Evolutionary conservation across 1,140 invertebrate species (phyloP).

Genomic region (Hypothenemus hampei): DNA sequence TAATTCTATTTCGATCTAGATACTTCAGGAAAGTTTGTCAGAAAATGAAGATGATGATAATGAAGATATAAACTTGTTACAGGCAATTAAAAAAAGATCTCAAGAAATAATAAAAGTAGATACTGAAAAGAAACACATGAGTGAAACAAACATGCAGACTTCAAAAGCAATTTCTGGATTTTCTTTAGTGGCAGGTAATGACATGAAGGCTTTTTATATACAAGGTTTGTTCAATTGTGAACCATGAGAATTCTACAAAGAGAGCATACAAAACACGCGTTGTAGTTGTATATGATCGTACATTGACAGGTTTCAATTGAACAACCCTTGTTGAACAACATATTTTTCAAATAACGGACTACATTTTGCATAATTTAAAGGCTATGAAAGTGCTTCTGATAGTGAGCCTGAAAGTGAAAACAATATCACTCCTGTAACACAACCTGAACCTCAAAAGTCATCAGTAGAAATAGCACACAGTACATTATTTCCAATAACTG

Average conservation of each 20-base stretch:
- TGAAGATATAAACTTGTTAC: constrained; percentile 45
- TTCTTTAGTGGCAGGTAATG: constrained; percentile 55
- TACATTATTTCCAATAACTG: constrained; percentile 48
- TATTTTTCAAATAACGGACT: background rate
- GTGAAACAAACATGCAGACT: constrained; percentile 18
- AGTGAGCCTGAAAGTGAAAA: constrained; percentile 51
- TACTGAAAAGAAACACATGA: constrained; percentile 16
- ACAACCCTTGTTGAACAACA: too few species aligned
- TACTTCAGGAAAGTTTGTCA: background rate
- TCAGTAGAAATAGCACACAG: constrained; percentile 30
- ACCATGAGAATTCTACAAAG: too few species aligned
- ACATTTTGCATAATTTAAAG: background rate
- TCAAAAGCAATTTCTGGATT: constrained; percentile 37
- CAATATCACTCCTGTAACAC: constrained; percentile 26
- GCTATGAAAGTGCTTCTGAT: constrained; percentile 35
- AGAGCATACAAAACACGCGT: too few species aligned
- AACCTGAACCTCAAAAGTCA: background rate
- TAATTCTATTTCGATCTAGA: background rate
- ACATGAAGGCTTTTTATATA: background rate
- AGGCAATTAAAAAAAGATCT: constrained; percentile 45
- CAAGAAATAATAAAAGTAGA: constrained; percentile 46
- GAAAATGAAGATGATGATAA: constrained; percentile 34
- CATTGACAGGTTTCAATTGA: too few species aligned
- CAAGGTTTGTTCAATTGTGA: too few species aligned
- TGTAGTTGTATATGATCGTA: too few species aligned